phyloP scores from a whole-genome alignment of 2,113 vertebrate species.

The Caranx ignobilis region DNA sequence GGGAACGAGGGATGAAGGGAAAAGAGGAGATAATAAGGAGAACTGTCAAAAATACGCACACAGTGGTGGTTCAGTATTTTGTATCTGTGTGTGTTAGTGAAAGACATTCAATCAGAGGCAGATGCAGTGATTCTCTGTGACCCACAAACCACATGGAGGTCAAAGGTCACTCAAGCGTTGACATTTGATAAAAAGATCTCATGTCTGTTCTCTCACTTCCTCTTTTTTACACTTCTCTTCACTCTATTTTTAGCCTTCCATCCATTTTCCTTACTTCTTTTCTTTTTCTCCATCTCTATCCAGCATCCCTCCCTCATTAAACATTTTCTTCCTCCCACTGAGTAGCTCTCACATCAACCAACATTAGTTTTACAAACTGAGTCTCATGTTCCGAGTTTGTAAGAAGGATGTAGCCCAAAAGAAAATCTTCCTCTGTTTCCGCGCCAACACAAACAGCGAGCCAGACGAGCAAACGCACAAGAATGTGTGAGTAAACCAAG shows the following conservation, averaged over 20 bases:
- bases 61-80: background rate
- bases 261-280: background rate
- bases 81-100: slow-evolving; percentile 15
- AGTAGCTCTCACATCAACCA: slow-evolving; percentile 32
- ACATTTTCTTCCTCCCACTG: slow-evolving; percentile 18
- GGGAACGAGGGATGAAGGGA: slow-evolving; percentile 5
- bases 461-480: slow-evolving; percentile 57
- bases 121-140: slow-evolving; percentile 42
- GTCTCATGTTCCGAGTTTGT: slow-evolving; percentile 54
- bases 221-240: slow-evolving; percentile 31
- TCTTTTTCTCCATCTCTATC: background rate
- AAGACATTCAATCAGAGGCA: slow-evolving; percentile 56
- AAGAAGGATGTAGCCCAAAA: slow-evolving; percentile 39
- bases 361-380: slow-evolving; percentile 57
- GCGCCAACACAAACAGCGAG: slow-evolving; percentile 66
- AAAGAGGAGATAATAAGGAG: slow-evolving; percentile 27
- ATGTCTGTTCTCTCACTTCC: slow-evolving; percentile 37
- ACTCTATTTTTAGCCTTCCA: background rate
- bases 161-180: slow-evolving; percentile 62
- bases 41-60: slow-evolving; percentile 33
- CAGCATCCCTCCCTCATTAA: background rate
- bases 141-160: slow-evolving; percentile 52
- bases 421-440: slow-evolving; percentile 48
- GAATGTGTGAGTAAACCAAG: slow-evolving; percentile 65
- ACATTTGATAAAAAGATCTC: slow-evolving; percentile 58